A percentile compares a stretch with the other conserved stretches of the same genome.
Evolutionary conservation across 2,113 vertebrate species (phyloP).

Genomic region (Microtus montanus): DNA sequence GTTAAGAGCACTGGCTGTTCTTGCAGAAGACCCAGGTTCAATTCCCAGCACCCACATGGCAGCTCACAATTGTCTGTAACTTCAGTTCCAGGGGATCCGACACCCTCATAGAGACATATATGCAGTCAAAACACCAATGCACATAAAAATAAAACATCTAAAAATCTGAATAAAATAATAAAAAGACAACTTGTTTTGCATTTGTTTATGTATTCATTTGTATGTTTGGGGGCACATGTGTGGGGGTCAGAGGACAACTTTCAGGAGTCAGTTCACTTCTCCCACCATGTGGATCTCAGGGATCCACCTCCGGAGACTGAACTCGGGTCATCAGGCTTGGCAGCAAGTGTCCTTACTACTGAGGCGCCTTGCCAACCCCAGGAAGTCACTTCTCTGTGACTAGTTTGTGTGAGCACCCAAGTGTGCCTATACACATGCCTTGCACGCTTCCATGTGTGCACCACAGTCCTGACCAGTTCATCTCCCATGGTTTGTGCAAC

Average conservation of each 20-base stretch:
- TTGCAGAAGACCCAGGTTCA: no score
- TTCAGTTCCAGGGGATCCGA: no score
- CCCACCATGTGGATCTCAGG: background rate
- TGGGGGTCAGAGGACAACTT: background rate
- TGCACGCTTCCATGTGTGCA: no score
- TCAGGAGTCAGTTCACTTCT: background rate
- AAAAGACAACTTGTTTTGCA: background rate
- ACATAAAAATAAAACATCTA: no score
- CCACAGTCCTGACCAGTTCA: background rate
- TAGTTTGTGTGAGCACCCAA: accelerated
- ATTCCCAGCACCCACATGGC: no score
- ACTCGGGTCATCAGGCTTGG: background rate
- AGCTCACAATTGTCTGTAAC: no score
- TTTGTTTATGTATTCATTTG: no score
- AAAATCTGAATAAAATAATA: background rate
- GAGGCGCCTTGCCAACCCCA: background rate
- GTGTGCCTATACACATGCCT: background rate
- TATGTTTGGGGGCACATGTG: background rate
- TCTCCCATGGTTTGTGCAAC: background rate
- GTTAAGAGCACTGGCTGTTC: no score
- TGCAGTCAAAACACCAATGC: no score
- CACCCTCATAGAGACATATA: no score
- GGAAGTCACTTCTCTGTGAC: background rate
- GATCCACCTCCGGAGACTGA: background rate
- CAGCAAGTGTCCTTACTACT: background rate